These are phyloP conservation scores for Micropterix aruncella DNA, from an alignment of 2,888 invertebrate genomes.

Conservation along the genomic window DNA sequence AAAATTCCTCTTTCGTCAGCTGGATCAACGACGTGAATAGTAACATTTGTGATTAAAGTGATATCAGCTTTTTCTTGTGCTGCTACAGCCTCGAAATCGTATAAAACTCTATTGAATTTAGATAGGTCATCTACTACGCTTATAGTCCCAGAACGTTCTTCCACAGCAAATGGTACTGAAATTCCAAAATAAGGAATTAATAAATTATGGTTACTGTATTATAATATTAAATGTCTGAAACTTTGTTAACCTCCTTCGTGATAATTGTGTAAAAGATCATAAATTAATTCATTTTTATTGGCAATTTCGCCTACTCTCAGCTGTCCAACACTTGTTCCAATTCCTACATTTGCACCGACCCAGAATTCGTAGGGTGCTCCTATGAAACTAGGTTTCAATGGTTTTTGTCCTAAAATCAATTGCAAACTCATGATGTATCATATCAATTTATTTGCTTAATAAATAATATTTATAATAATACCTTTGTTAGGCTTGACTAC, in stretches of 20 bases:
- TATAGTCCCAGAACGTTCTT: conserved; percentile 76
- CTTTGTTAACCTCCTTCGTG: conserved; percentile 56
- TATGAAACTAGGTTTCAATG: conserved; percentile 59
- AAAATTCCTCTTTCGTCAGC: conserved; percentile 54
- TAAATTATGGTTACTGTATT: conserved; percentile 4
- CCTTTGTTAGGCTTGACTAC: conserved; percentile 43
- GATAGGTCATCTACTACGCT: conserved; percentile 66
- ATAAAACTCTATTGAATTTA: conserved; percentile 51
- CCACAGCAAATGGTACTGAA: conserved; percentile 82
- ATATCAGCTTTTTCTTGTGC: conserved; percentile 43
- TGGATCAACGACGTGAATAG: conserved; percentile 69
- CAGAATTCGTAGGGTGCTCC: conserved; percentile 83
- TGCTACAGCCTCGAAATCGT: conserved; percentile 74
- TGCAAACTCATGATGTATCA: too few relatives aligned
- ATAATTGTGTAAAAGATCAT: conserved; percentile 72
- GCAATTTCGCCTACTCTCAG: conserved; percentile 61
- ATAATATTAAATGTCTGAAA: not conserved
- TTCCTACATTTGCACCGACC: conserved; percentile 74
- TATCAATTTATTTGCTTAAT: not conserved
- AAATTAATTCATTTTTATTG: conserved; percentile 51
- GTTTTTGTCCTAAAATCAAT: conserved; percentile 26
- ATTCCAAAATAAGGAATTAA: conserved; percentile 14
- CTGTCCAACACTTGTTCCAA: conserved; percentile 78
- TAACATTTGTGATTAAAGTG: conserved; percentile 67
- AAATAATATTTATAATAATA: conserved; percentile 11